Evolutionary conservation across 1,140 invertebrate species (phyloP).

Genomic region (Streblospio benedicti): DNA sequence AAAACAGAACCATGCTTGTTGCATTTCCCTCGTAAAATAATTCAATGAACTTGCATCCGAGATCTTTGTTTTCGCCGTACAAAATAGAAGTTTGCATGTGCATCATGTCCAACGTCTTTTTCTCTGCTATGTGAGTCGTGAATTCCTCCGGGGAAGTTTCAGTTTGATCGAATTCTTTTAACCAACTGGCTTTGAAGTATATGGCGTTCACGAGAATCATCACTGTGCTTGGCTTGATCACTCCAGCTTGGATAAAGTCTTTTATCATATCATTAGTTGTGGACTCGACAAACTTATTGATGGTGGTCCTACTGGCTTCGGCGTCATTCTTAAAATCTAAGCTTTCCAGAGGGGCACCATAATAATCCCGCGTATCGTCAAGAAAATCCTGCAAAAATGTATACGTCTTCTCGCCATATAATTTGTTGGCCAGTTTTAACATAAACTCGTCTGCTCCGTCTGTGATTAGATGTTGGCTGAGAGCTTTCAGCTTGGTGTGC

Average conservation of each 20-base stretch:
- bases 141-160: neutral
- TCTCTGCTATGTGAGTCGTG: too few species aligned
- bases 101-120: too few species aligned
- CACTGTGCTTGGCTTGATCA: neutral
- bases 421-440: constrained; percentile 1
- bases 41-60: constrained; percentile 61
- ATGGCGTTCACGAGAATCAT: neutral
- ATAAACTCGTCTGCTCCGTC: neutral
- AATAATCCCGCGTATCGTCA: neutral
- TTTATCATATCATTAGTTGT: too few species aligned
- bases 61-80: too few species aligned
- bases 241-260: too few species aligned
- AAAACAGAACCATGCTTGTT: constrained; percentile 63
- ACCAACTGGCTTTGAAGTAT: neutral
- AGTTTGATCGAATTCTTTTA: neutral
- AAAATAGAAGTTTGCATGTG: too few species aligned
- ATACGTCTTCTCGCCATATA: neutral
- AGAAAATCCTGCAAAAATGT: neutral
- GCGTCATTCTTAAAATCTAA: constrained; percentile 1
- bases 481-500: neutral
- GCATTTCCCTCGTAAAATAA: constrained; percentile 60
- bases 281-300: too few species aligned
- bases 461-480: neutral
- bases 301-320: too few species aligned
- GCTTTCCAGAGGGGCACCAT: neutral